Percentiles rank a stretch among this genome's conserved stretches.
Evolutionary conservation across 2,113 vertebrate species (phyloP).

Genomic region (Vulpes vulpes): DNA sequence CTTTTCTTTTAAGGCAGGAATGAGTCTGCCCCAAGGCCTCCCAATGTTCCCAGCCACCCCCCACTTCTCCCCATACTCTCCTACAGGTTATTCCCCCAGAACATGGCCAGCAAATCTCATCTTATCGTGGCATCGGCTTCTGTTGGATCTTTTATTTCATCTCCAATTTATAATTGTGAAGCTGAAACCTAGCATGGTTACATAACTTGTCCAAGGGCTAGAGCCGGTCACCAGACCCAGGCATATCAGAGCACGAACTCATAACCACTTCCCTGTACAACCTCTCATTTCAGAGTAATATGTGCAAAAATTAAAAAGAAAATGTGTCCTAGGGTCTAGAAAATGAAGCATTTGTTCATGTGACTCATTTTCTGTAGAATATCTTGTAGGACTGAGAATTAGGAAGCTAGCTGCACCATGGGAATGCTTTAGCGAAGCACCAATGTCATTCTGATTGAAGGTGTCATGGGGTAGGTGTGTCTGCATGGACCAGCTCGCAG

Average conservation of each 20-base stretch:
- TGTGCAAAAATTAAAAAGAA: not conserved
- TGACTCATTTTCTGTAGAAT: not conserved
- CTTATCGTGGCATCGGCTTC: not conserved
- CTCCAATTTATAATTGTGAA: not conserved
- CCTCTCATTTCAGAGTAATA: not conserved
- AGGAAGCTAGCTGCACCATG: not conserved
- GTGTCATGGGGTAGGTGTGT: not conserved
- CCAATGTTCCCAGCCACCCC: not conserved
- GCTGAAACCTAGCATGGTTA: not conserved
- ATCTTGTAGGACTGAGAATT: not conserved
- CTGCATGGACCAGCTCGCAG: not conserved
- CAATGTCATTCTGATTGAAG: not conserved
- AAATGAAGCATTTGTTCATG: not conserved
- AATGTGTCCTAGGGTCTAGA: not conserved
- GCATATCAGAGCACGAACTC: not conserved
- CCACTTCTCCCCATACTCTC: not conserved
- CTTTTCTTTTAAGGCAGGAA: not conserved
- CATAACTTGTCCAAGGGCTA: not conserved
- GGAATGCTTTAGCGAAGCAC: not conserved
- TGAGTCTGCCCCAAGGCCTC: not conserved
- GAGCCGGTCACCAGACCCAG: not conserved
- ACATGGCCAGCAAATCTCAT: not conserved
- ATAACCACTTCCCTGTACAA: rapidly evolving
- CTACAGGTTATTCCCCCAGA: not conserved
- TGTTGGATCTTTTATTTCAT: not conserved